These are phyloP conservation scores for Nestor notabilis DNA, from an alignment of 2,113 vertebrate species.

Conservation along the genomic window DNA sequence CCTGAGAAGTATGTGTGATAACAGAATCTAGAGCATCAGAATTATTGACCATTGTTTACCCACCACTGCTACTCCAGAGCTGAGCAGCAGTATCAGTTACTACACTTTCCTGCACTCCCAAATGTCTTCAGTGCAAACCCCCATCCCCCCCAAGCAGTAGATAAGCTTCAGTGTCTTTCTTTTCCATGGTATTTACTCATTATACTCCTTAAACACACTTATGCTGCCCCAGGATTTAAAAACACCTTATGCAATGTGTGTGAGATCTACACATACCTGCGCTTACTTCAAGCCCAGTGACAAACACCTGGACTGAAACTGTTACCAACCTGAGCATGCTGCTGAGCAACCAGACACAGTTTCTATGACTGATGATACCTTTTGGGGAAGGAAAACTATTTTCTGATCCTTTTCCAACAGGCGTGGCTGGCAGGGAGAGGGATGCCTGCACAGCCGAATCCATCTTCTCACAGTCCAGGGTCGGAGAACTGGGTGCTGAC, in stretches of 20 bases:
- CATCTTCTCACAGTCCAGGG: slow-evolving; percentile 91
- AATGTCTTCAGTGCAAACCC: not conserved
- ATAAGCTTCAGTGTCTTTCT: not conserved
- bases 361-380: slow-evolving; percentile 71
- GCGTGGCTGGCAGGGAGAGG: slow-evolving; percentile 93
- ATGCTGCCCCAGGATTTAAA: not conserved
- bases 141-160: rapidly evolving
- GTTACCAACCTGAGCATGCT: not conserved
- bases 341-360: not conserved
- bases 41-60: not conserved
- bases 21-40: not conserved
- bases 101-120: not conserved
- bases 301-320: not conserved
- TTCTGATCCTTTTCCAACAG: slow-evolving; percentile 88
- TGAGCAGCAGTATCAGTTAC: not conserved
- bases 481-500: slow-evolving; percentile 95
- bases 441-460: slow-evolving; percentile 94
- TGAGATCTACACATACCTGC: not conserved
- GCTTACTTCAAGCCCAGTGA: not conserved
- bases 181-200: not conserved
- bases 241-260: not conserved
- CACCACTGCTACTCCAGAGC: not conserved
- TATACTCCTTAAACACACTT: not conserved
- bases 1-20: not conserved
- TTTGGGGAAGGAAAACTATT: slow-evolving; percentile 88